These are phyloP conservation scores for Xestia sexstrigata DNA, from an alignment of 2,888 invertebrate species.

Conservation along the genomic window DNA sequence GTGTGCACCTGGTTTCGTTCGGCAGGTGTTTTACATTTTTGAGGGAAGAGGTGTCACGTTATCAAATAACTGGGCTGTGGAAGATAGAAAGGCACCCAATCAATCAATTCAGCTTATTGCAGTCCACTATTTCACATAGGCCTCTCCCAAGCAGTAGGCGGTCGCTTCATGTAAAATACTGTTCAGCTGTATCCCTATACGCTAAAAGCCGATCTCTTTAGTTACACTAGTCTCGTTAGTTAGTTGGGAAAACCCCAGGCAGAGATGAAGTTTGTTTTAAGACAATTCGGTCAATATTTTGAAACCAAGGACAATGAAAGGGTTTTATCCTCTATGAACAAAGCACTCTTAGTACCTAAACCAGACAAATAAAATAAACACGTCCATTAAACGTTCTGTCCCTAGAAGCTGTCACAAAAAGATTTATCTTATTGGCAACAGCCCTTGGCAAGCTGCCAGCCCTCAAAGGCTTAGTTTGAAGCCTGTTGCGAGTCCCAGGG, in stretches of 20 bases:
- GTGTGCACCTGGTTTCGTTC: background rate
- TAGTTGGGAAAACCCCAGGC: background rate
- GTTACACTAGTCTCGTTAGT: background rate
- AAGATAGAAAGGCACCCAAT: background rate
- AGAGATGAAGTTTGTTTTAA: background rate
- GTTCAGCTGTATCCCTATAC: background rate
- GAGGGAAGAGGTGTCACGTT: background rate
- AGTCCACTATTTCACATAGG: background rate
- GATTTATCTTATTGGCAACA: conserved; percentile 57
- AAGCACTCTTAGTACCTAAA: background rate
- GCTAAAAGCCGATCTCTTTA: background rate
- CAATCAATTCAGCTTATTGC: background rate
- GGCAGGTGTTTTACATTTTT: background rate
- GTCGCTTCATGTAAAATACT: background rate
- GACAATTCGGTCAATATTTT: background rate
- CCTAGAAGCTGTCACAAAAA: conserved; percentile 34
- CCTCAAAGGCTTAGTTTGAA: conserved; percentile 22
- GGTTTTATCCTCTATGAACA: background rate
- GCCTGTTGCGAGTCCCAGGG: conserved; percentile 51
- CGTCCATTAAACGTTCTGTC: conserved; percentile 22
- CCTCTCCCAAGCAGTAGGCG: background rate
- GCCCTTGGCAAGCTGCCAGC: conserved; percentile 55
- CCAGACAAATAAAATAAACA: conserved; percentile 20
- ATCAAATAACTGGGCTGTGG: background rate
- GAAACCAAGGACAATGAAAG: background rate